Evolutionary conservation across 2,888 invertebrate genomes (phyloP).

Genomic region (Anagyrus pseudococci): DNA sequence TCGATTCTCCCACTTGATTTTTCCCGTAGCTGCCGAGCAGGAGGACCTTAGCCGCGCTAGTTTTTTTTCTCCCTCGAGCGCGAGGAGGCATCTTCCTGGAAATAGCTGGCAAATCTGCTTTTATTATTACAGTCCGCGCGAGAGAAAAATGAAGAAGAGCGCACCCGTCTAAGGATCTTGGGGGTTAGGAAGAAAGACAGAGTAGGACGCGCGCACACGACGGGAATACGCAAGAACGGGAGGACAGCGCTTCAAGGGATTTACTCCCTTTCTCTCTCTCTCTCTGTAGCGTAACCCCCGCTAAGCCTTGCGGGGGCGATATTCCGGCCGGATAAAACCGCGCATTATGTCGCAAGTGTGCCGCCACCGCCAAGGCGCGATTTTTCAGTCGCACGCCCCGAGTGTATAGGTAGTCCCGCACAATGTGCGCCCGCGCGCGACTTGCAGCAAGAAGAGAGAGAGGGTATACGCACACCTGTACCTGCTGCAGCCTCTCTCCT

Average conservation of each 20-base stretch:
- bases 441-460: neutral
- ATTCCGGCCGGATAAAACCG: constrained; percentile 49
- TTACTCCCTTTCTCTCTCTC: neutral
- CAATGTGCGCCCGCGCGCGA: neutral
- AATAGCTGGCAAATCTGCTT: constrained; percentile 31
- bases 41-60: neutral
- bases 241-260: constrained; percentile 12
- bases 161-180: neutral
- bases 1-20: constrained; percentile 30
- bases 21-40: constrained; percentile 9
- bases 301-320: too few relatives aligned
- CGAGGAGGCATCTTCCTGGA: constrained; percentile 17
- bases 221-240: constrained; percentile 28
- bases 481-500: neutral
- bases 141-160: constrained; percentile 15
- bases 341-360: constrained; percentile 47
- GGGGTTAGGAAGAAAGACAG: neutral
- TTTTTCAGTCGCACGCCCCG: too few relatives aligned
- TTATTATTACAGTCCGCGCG: constrained; percentile 22
- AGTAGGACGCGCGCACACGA: constrained; percentile 15
- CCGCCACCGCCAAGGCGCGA: too few relatives aligned
- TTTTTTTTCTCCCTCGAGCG: neutral
- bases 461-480: neutral
- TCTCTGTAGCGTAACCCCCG: too few relatives aligned
- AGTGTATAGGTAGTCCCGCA: constrained; percentile 29